Base-by-base conservation (phyloP, 1,140 invertebrate genomes). In the Helicoverpa zea region DNA sequence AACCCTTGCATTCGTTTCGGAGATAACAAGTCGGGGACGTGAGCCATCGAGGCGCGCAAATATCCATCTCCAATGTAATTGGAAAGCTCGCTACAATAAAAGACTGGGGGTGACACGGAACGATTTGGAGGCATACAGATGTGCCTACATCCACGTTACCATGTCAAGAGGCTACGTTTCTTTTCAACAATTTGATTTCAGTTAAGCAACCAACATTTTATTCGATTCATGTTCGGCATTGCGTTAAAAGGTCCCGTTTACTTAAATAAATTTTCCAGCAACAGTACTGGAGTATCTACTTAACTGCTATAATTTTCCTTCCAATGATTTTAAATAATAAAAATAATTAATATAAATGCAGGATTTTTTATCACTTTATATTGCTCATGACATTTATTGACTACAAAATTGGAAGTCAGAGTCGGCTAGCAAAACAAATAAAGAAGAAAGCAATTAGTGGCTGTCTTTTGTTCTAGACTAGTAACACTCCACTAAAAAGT, bases 1-100 rank as follows among this genome's bases (percentile, higher is more conserved):
- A 83, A 82, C 80, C 83, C 83, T 86, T 84, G 63, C 78, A 72
- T 77, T 81, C 79, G 74, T 84, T 76, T 80, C 74, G 47, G 58
- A 77, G 82, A 87, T 85, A 84, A 85, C 84, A 85, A 83, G 79
- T 84, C 59, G 66, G 43, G 29, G 81, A 56, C 75, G 82, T 72
- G 47, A 51, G 79, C 59, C 74, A 83, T 83, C 81, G 81, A 64
- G 68, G 78, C 66, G 80, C 75, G 79, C 83, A 88, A 86, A 86
- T 87, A 88, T 88, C 87, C 86, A 81, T 88, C 86, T 76, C 85
- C 84, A 79, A 89, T 89, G 87, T 90, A 91, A 91, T 91, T 91
- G 90, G 85, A 91, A 91, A 89, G 88, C 85, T 87, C 83, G 85
- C 84, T 86, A 88, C 88, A 91, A 89, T 91, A 89, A 91, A 88